These are phyloP conservation scores for Lycaon pictus DNA, from an alignment of 2,113 vertebrate species.

Conservation along the genomic window DNA sequence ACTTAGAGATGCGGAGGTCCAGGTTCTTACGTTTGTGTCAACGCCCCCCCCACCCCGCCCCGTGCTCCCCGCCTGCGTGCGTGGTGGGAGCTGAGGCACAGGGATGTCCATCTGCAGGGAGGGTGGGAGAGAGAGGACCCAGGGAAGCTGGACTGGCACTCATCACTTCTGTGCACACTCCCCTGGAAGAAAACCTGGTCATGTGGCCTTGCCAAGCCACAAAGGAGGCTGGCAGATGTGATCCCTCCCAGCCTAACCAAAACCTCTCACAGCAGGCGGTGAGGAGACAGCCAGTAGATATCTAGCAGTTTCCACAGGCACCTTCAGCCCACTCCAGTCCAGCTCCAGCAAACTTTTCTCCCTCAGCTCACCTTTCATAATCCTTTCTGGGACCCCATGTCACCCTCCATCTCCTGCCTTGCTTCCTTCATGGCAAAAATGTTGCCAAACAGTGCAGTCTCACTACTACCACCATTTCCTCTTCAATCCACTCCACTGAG, in stretches of 20 bases:
- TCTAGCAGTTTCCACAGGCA: neutral
- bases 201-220: accelerated
- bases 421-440: neutral
- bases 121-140: neutral
- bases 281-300: neutral
- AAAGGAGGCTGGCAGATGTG: neutral
- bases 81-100: accelerated
- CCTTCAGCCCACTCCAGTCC: neutral
- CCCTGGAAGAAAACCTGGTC: no score
- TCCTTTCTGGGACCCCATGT: neutral
- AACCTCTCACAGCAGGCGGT: no score
- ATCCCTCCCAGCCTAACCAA: neutral
- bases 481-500: neutral
- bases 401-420: no score
- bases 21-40: accelerated
- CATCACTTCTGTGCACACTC: accelerated
- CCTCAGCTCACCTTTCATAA: neutral
- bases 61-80: accelerated
- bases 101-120: neutral
- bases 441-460: accelerated
- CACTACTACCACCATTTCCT: accelerated
- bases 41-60: neutral
- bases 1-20: neutral
- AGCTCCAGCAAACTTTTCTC: neutral
- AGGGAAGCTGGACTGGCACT: accelerated